These are phyloP conservation scores for Diabrotica balteata DNA, from an alignment of 2,888 invertebrate species.

Conservation along the genomic window DNA sequence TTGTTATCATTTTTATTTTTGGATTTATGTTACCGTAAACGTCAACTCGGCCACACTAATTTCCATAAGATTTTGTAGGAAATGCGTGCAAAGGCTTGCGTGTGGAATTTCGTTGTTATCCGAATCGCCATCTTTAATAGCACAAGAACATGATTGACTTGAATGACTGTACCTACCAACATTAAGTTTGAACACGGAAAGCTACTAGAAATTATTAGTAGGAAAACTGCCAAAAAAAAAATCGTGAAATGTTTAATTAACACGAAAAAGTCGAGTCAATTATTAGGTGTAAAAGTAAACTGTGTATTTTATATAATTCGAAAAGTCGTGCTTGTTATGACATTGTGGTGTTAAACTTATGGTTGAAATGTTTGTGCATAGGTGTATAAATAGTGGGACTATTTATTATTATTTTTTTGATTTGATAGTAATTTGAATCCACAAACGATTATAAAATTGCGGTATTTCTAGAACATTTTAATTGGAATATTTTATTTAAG, in stretches of 20 bases:
- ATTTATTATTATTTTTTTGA: too few relatives aligned
- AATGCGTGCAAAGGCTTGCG: constrained; percentile 27
- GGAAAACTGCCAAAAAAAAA: background rate
- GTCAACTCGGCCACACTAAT: background rate
- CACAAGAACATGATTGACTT: constrained; percentile 37
- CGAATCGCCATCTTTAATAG: constrained; percentile 34
- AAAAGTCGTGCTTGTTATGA: background rate
- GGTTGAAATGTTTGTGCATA: background rate
- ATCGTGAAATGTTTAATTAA: background rate
- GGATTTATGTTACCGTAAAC: too few relatives aligned
- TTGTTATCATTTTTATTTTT: too few relatives aligned
- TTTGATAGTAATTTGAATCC: too few relatives aligned
- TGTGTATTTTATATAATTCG: too few relatives aligned
- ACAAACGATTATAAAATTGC: too few relatives aligned
- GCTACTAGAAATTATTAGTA: background rate
- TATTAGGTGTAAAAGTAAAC: too few relatives aligned
- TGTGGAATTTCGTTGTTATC: constrained; percentile 27
- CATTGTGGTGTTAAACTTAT: background rate
- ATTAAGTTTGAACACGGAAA: background rate
- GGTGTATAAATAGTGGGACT: too few relatives aligned
- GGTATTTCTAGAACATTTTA: too few relatives aligned
- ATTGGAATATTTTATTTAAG: too few relatives aligned
- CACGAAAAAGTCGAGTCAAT: background rate
- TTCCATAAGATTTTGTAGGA: background rate
- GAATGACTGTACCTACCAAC: constrained; percentile 5